Conservation (phyloP, 2,888 invertebrate genomes). For the Vanessa cardui region DNA sequence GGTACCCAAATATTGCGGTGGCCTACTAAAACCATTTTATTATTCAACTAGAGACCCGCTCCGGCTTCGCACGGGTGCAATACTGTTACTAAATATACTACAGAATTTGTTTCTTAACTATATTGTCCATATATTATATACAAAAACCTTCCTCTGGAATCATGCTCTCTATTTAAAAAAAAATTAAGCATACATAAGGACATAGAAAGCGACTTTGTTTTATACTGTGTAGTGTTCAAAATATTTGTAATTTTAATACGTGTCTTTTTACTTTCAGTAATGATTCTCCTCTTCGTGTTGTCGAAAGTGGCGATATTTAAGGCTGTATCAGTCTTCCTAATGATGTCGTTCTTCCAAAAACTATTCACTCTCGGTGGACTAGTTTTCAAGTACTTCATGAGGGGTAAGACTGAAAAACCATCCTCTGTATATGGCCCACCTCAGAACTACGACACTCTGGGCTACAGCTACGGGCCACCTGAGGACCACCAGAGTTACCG, state of each 20-base stretch:
- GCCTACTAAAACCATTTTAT: no score
- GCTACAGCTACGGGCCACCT: conserved; percentile 72
- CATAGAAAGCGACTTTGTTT: no score
- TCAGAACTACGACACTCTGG: conserved; percentile 65
- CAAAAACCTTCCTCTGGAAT: no score
- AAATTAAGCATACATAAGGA: no score
- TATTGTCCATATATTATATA: no score
- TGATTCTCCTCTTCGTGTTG: conserved; percentile 62
- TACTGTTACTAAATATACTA: no score
- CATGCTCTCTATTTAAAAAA: no score
- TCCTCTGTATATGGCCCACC: conserved; percentile 60
- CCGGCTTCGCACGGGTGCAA: no score
- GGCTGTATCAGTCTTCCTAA: conserved; percentile 62
- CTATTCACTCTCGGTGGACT: conserved; percentile 65
- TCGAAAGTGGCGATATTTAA: conserved; percentile 70
- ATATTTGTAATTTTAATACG: not conserved
- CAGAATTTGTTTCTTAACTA: no score
- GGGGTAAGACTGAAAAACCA: conserved; percentile 50
- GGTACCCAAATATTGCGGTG: no score
- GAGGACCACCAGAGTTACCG: conserved; percentile 47
- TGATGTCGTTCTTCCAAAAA: conserved; percentile 74
- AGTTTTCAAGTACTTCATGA: conserved; percentile 66
- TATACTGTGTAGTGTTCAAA: no score
- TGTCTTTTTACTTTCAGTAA: conserved; percentile 51
- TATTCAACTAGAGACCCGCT: no score